These are phyloP conservation scores for Lithodes maja DNA, from an alignment of 2,888 invertebrate species.

Conservation along the genomic window DNA sequence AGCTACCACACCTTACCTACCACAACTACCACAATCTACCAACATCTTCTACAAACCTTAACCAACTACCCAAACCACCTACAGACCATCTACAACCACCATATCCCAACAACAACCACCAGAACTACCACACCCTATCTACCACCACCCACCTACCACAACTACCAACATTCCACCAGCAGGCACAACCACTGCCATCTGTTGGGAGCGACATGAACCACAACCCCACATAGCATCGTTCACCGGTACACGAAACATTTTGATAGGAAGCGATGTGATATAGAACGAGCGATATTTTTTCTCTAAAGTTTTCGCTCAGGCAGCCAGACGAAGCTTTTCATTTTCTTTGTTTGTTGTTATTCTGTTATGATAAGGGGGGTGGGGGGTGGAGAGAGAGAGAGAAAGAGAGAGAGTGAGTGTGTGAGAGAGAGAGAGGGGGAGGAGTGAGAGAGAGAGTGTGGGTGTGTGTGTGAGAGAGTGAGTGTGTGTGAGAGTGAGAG, in stretches of 20 bases:
- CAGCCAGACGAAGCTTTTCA: not conserved
- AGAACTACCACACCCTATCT: not conserved
- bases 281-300: not conserved
- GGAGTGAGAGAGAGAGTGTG: not conserved
- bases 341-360: conserved; percentile 6
- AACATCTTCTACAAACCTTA: not conserved
- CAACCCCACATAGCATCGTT: not conserved
- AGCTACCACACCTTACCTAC: not conserved
- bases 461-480: not conserved
- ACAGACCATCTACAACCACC: not conserved
- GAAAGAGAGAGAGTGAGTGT: not conserved
- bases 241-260: not conserved
- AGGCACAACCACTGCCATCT: not conserved
- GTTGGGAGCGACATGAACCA: not conserved
- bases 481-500: conserved; percentile 1
- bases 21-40: not conserved
- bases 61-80: not conserved
- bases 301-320: not conserved
- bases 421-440: not conserved
- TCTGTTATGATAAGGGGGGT: conserved; percentile 1
- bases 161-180: not conserved
- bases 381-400: not conserved
- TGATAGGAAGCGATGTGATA: not conserved
- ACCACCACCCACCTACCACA: not conserved
- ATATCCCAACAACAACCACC: not conserved